Evolutionary conservation across 2,113 vertebrate genomes (phyloP).

Genomic region (Eira barbara): DNA sequence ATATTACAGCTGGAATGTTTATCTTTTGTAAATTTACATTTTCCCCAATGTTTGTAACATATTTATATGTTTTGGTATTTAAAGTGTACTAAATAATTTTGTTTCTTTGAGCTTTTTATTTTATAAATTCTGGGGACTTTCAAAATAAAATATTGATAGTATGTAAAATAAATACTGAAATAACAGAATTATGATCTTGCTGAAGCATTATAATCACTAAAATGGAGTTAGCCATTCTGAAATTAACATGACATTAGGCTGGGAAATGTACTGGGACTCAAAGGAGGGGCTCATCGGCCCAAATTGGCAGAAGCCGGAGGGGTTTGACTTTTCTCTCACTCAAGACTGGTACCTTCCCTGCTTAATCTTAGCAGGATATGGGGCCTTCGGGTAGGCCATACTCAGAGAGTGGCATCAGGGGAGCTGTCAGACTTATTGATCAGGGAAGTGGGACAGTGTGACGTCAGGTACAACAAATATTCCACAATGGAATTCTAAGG

Average conservation of each 20-base stretch:
- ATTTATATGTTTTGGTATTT: background rate
- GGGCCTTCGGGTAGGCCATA: background rate
- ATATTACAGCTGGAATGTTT: background rate
- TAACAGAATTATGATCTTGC: background rate
- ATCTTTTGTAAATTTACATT: background rate
- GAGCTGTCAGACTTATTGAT: background rate
- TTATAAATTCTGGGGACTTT: slow-evolving; percentile 12
- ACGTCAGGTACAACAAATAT: background rate
- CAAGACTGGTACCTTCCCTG: background rate
- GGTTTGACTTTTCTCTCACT: background rate
- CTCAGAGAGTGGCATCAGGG: background rate
- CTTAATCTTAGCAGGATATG: background rate
- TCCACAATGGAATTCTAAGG: background rate
- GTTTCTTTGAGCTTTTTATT: slow-evolving; percentile 9
- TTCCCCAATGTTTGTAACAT: background rate
- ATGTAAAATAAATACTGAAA: slow-evolving; percentile 22
- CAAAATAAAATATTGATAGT: slow-evolving; percentile 21
- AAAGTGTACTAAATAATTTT: slow-evolving; percentile 13
- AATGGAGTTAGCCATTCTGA: background rate
- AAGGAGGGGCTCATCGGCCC: background rate
- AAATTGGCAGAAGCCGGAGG: background rate
- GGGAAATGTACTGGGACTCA: background rate
- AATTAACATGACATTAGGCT: background rate
- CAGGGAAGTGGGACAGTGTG: background rate
- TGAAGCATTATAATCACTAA: background rate